A percentile compares a stretch with the other conserved stretches of the same genome.
Evolutionary conservation across 2,113 vertebrate species (phyloP).

Genomic region (Ptychochromis oligacanthus): DNA sequence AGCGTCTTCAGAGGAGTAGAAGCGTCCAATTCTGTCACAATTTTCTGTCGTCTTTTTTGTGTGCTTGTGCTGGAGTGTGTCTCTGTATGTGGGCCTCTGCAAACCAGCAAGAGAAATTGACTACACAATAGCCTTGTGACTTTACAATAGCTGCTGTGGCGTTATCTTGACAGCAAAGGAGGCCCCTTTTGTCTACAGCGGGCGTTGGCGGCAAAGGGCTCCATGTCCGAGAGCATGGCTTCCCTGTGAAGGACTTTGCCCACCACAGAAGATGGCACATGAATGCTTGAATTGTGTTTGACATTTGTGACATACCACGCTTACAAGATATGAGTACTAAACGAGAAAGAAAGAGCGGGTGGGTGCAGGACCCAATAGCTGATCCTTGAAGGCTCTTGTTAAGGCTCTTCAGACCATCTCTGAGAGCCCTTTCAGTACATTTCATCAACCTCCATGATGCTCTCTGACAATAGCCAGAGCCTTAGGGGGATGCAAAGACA

Average conservation of each 20-base stretch:
- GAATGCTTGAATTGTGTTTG: neutral
- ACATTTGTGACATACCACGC: neutral
- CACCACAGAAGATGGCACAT: neutral
- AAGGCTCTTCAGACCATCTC: conserved; percentile 11
- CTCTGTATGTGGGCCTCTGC: conserved; percentile 56
- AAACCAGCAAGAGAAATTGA: conserved; percentile 53
- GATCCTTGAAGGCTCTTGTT: conserved; percentile 34
- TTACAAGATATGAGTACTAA: neutral
- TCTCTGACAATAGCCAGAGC: neutral
- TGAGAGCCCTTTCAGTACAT: neutral
- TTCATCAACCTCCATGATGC: neutral
- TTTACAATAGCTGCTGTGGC: conserved; percentile 68
- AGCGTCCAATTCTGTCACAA: conserved; percentile 75
- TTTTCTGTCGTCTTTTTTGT: conserved; percentile 70
- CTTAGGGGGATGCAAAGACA: conserved; percentile 14
- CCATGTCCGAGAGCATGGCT: conserved; percentile 50
- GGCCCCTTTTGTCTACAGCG: conserved; percentile 70
- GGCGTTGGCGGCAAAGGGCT: conserved; percentile 52
- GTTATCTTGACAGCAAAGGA: conserved; percentile 77
- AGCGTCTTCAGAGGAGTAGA: conserved; percentile 61
- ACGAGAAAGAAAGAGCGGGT: neutral
- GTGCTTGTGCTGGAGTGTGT: conserved; percentile 43
- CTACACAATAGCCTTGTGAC: conserved; percentile 71
- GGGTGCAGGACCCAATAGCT: neutral
- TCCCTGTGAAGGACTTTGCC: conserved; percentile 34